These are phyloP conservation scores for Bactericera cockerelli DNA, from an alignment of 1,140 invertebrate species.

Conservation along the genomic window DNA sequence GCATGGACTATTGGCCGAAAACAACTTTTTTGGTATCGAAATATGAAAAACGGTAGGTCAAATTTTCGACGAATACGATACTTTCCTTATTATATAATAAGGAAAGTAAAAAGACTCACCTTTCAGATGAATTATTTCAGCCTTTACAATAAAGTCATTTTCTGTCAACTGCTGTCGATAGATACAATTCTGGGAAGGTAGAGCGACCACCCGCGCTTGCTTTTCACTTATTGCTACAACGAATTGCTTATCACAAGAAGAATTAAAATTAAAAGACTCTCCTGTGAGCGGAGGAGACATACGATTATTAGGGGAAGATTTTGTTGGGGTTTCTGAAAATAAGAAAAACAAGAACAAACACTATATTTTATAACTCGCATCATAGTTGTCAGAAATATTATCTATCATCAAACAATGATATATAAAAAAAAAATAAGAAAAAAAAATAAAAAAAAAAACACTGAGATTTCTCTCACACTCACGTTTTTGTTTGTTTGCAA, in stretches of 20 bases:
- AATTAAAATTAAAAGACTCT: constrained; percentile 27
- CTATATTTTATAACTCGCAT: background rate
- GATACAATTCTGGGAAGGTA: constrained; percentile 85
- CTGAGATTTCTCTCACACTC: too few relatives aligned
- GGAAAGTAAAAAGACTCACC: too few relatives aligned
- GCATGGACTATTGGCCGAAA: too few relatives aligned
- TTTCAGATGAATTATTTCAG: constrained; percentile 84
- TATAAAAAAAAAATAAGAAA: too few relatives aligned
- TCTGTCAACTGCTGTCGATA: constrained; percentile 72
- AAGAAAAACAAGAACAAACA: constrained; percentile 10
- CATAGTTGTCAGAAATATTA: background rate
- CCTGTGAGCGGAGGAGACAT: constrained; percentile 53
- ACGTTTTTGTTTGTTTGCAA: too few relatives aligned
- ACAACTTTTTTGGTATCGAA: too few relatives aligned
- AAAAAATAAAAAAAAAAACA: too few relatives aligned
- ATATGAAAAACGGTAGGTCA: too few relatives aligned
- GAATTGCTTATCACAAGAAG: constrained; percentile 74
- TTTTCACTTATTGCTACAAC: constrained; percentile 87
- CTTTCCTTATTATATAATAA: too few relatives aligned
- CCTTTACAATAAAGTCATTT: constrained; percentile 81
- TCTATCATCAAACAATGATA: too few relatives aligned
- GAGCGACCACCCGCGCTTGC: constrained; percentile 80
- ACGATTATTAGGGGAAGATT: constrained; percentile 37
- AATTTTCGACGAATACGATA: too few relatives aligned
- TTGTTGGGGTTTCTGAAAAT: constrained; percentile 42